Evolutionary conservation across 2,888 invertebrate genomes (phyloP).

Genomic region (Tachina lurida): DNA sequence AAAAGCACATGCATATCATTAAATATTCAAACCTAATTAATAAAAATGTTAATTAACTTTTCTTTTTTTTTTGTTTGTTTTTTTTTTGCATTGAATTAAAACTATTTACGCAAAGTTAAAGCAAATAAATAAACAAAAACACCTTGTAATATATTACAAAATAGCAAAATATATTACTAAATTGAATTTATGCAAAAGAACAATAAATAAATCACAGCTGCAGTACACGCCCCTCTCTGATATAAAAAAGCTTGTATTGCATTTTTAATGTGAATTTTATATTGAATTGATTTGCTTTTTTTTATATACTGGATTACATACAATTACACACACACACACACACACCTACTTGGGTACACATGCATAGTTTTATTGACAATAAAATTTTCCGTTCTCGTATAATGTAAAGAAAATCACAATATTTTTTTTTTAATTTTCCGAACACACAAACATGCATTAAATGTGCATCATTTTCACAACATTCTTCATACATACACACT

Average conservation of each 20-base stretch:
- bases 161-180: conserved; percentile 16
- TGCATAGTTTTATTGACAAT: conserved; percentile 3
- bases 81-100: conserved; percentile 6
- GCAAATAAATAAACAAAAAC: conserved; percentile 8
- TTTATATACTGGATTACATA: not conserved
- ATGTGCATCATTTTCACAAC: conserved; percentile 8
- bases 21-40: conserved; percentile 52
- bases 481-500: not conserved
- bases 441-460: not conserved
- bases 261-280: conserved; percentile 30
- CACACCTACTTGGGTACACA: not conserved
- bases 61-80: too few species aligned
- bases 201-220: conserved; percentile 4
- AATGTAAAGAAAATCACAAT: not conserved
- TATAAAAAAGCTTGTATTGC: not conserved
- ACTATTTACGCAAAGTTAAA: not conserved
- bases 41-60: conserved; percentile 43
- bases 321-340: conserved; percentile 13
- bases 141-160: conserved; percentile 43
- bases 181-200: conserved; percentile 12
- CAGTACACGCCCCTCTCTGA: conserved; percentile 13
- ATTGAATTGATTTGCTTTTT: conserved; percentile 17
- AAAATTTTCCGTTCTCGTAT: not conserved
- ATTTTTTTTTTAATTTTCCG: not conserved
- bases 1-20: conserved; percentile 34